Base-by-base conservation (phyloP, 1,140 invertebrate species). In the Eciton burchellii region DNA sequence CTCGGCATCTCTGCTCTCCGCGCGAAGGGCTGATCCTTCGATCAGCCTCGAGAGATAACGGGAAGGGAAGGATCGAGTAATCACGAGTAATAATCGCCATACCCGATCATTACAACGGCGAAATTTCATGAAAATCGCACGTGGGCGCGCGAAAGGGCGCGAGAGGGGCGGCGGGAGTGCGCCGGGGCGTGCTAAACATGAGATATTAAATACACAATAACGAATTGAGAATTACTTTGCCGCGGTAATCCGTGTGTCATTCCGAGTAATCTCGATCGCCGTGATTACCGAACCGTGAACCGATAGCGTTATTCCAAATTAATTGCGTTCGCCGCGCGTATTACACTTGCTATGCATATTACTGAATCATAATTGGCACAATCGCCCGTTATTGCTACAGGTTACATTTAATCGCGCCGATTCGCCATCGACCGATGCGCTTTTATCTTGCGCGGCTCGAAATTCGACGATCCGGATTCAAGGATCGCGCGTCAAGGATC, bases 221-320 rank as follows among this genome's bases (percentile, higher is more conserved):
- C 60, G 60, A 82, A 82, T 49, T 43, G 43, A 52, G 19, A 63
- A 45, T 56, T 82, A 82, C 70, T 76, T 82, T 62, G 56, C 35
- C 49, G 59, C 45, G 59, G 62, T 77, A 76, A 47, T 82, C 59
- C 82, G 59, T 59, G 57, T 63, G 62, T 59, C 72, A 71, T 29
- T 66, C 21, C 16, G 24, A 45, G 59, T 84, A 82, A 87, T 87
- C 85, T 79, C 66, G 83, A 87, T 88, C 47, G 49, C 70, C 59
- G 71, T 66, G 77, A 88, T 84, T 82, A 79, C 83, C 87, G 45
- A 56, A 81, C 63, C 26, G 71, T 68, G 85, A 87, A 59, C 77
- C 71, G 76, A 84, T 87, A 74, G 43, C 47, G 76, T 16, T 57
- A 76, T 87, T 88, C 82, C 62, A 77, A 88, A 88, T 88, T 88